Evolutionary conservation across 2,797 vertebrate species (phyloP).

Genomic region (Myotis vivesi): DNA sequence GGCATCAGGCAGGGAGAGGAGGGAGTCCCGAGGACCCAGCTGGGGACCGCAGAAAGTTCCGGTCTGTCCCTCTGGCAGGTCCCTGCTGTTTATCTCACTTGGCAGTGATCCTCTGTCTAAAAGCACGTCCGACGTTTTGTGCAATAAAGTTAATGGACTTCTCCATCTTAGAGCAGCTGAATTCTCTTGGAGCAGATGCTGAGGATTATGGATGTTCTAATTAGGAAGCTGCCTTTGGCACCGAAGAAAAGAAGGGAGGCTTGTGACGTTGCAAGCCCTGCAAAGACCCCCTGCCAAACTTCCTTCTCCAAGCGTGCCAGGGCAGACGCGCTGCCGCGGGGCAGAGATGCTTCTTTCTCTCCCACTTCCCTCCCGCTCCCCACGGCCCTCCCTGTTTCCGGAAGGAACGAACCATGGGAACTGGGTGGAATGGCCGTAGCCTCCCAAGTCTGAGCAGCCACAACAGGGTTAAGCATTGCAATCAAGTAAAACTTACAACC

Average conservation of each 20-base stretch:
- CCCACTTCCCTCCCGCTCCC: background rate
- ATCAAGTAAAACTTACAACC: slow-evolving; percentile 69
- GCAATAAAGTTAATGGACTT: slow-evolving; percentile 86
- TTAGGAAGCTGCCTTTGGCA: slow-evolving; percentile 91
- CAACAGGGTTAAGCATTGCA: slow-evolving; percentile 29
- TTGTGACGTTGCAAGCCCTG: slow-evolving; percentile 75
- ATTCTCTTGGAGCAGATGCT: slow-evolving; percentile 93
- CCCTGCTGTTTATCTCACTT: slow-evolving; percentile 79
- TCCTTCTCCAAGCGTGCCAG: background rate
- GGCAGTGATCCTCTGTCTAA: slow-evolving; percentile 80
- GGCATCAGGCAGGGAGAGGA: background rate
- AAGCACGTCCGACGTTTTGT: slow-evolving; percentile 78
- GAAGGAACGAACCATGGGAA: background rate
- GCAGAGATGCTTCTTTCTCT: background rate
- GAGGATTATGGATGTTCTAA: slow-evolving; percentile 94
- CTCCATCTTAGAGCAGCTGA: slow-evolving; percentile 89
- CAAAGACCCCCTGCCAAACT: slow-evolving; percentile 60
- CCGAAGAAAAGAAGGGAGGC: slow-evolving; percentile 84
- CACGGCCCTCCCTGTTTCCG: background rate
- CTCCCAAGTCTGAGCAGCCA: background rate
- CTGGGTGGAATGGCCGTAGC: background rate
- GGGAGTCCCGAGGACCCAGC: background rate
- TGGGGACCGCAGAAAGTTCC: background rate
- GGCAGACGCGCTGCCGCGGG: background rate
- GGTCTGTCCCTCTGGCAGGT: background rate